Conservation (phyloP, 2,888 invertebrate species). For the Apodemia arnacis region DNA sequence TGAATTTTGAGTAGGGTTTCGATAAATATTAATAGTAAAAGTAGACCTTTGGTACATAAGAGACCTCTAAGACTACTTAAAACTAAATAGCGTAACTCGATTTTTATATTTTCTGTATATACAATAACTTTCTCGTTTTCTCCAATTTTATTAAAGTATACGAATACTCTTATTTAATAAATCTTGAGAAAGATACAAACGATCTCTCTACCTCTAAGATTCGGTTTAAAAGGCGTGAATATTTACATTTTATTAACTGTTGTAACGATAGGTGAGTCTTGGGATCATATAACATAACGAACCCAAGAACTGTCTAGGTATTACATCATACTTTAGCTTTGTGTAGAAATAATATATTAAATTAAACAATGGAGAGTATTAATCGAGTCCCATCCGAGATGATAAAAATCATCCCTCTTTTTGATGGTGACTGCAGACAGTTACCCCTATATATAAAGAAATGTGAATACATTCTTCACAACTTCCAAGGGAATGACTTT, state of each 20-base stretch:
- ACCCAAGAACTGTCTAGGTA: not conserved
- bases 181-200: not conserved
- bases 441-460: constrained; percentile 49
- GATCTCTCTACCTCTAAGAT: not conserved
- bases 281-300: not conserved
- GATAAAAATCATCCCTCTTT: constrained; percentile 31
- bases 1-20: not conserved
- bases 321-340: not conserved
- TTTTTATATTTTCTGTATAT: not conserved
- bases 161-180: not conserved
- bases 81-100: not conserved
- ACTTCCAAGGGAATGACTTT: constrained; percentile 9
- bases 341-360: constrained; percentile 1
- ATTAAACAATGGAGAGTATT: constrained; percentile 26
- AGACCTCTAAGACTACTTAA: not conserved
- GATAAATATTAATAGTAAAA: not conserved
- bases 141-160: not conserved
- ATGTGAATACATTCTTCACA: constrained; percentile 45
- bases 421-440: constrained; percentile 25
- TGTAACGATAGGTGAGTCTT: not conserved
- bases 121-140: not conserved
- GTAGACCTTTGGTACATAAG: not conserved
- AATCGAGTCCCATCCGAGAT: constrained; percentile 28
- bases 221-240: not conserved
- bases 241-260: not conserved